Base-by-base conservation (phyloP, 2,888 invertebrate species). In the Thymelicus acteon region DNA sequence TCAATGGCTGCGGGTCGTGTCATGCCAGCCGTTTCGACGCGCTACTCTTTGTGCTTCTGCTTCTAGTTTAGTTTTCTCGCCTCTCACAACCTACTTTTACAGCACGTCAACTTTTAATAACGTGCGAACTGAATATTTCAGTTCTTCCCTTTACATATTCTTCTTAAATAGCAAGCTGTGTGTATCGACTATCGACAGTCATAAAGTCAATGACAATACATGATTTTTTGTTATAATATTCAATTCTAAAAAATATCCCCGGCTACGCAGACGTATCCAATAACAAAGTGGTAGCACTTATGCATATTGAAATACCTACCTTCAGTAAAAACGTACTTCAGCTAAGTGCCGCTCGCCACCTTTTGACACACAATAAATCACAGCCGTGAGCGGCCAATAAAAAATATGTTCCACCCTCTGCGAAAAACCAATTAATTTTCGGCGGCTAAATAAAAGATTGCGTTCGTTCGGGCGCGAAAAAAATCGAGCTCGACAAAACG, bases 391-490 rank as follows among this genome's bases (percentile, higher is more conserved):
- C 90, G 91, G 90, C 91, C 90, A 92, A 92, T 92, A 93, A 92
- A 93, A 92, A 92, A 93, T 92, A 91, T 92, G 92, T 92, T 92
- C 88, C 90, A 91, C 92, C 93, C 93, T 91, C 93, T 88, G 90
- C 89, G 92, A 91, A 93, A 92, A 93, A 92, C 92, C 93, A 93
- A 93, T 93, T 93, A 93, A 93, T 93, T 93, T 93, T 92, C 91
- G 91, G 88, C 86, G 85, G 88, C 87, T 88, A 90, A 92, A 93
- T 89, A 87, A 92, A 93, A 89, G 89, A 90, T 86, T 88, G 86
- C 83, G 87, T 85, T 80, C 89, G 84, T 85, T 88, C 88, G 85
- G 89, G 88, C 88, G 90, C 89, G 87, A 89, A 91, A 91, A 31
- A 91, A 79, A 77, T 80, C 79, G 79, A 74, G 73, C 61, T 75